phyloP scores from a whole-genome alignment of 2,888 invertebrate species.

The Taphrorychus bicolor region DNA sequence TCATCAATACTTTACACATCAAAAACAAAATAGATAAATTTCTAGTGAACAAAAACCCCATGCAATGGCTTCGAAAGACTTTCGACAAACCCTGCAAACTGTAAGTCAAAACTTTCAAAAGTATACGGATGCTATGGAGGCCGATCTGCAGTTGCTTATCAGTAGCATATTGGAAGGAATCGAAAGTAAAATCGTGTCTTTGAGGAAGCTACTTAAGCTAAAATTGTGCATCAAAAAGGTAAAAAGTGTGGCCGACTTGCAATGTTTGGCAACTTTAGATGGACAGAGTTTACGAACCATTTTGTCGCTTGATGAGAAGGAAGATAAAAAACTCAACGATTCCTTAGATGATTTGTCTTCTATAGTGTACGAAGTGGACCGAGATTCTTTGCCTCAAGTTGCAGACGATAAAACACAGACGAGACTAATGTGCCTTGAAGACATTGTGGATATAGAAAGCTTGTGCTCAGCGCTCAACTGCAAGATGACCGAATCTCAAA shows the following conservation, averaged over 20 bases:
- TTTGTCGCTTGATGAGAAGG: background rate
- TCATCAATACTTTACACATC: constrained; percentile 14
- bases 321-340: constrained; percentile 1
- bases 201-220: constrained; percentile 43
- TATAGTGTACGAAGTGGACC: constrained; percentile 23
- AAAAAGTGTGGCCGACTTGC: constrained; percentile 11
- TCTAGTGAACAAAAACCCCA: background rate
- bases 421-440: constrained; percentile 10
- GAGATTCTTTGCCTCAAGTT: constrained; percentile 10
- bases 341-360: constrained; percentile 32
- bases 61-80: constrained; percentile 25
- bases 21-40: background rate
- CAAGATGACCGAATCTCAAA: background rate
- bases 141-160: constrained; percentile 41
- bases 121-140: constrained; percentile 41
- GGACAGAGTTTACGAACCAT: no score
- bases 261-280: no score
- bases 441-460: constrained; percentile 15
- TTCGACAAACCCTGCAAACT: constrained; percentile 30
- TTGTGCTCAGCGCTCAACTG: constrained; percentile 18
- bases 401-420: background rate
- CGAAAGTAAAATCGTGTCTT: constrained; percentile 39
- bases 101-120: constrained; percentile 40
- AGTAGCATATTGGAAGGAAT: constrained; percentile 42
- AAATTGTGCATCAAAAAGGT: constrained; percentile 40